Base-by-base conservation (phyloP, 2,113 vertebrate species). In the Trachemys scripta region DNA sequence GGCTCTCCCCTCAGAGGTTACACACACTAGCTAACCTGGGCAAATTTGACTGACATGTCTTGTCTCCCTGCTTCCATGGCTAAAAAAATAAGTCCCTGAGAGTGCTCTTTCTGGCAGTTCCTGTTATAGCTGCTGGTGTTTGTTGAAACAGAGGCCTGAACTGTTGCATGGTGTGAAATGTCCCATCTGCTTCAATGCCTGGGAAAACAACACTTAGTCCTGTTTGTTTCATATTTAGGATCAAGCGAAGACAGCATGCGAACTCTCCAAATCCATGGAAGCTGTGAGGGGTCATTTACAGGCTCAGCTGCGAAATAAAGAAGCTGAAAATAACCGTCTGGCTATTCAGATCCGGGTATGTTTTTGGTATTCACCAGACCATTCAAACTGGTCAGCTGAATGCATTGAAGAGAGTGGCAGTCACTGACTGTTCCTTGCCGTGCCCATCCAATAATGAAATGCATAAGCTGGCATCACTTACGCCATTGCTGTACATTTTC, bases 321-420 rank as follows among this genome's bases (percentile, higher is more conserved):
- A 99, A 76, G 98, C 99, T 0, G 99, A 99, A 80, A 99, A 99
- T 94, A 99, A 98, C 96, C 98, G 99, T 1, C 98, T 99, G 5
- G 80, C 88, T 1, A 91, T 98, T 27, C 99, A 99, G 96, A 98
- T 99, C 38, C 98, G 98, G 99, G 99, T 99, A 96, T 0, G 80
- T 31, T 10, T 49, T 20, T 76, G 1, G 56, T 51, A 42, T 5
- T 59, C 24, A 75, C 62, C 24, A 59, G 38, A 85, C 85, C 14
- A 0, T 84, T 54, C 81, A 5, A 51, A 27, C 29, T 45, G 29
- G 6, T 1, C 8, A 47, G 25, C 19, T 38, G 14, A 57, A 56
- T 17, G 50, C 9, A 45, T 57, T 85, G 80, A 45, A 49, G 72
- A 13, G 38, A 92, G 53, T 0, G 84, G 38, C 53, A 45, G 51